A percentile compares a stretch with the other conserved stretches of the same genome.
phyloP scores from a whole-genome alignment of 1,140 invertebrate species.

The Triops cancriformis region DNA sequence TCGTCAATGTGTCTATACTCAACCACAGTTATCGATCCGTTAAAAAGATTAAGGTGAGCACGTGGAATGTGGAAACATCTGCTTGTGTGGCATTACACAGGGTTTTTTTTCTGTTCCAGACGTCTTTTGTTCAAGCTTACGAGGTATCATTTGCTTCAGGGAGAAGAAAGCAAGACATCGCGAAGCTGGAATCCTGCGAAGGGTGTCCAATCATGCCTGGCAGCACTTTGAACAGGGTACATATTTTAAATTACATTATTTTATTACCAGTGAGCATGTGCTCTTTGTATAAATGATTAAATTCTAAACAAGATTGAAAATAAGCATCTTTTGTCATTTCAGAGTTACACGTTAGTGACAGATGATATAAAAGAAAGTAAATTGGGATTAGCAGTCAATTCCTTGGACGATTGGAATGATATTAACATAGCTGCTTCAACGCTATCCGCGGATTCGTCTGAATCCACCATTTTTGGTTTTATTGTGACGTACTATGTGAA shows the following conservation, averaged over 20 bases:
- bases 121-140: slow-evolving; percentile 11
- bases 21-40: slow-evolving; percentile 16
- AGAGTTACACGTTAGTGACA: background rate
- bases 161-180: background rate
- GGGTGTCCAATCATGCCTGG: slow-evolving; percentile 18
- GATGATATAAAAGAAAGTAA: slow-evolving; percentile 4
- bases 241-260: background rate
- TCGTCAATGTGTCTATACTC: slow-evolving; percentile 10
- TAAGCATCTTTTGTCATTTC: background rate
- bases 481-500: slow-evolving; percentile 15
- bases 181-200: background rate
- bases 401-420: background rate
- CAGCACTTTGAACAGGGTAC: slow-evolving; percentile 15
- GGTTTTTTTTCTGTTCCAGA: background rate
- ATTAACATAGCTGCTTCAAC: background rate
- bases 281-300: background rate
- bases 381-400: slow-evolving; percentile 16
- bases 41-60: slow-evolving; percentile 5
- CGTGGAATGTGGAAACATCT: background rate
- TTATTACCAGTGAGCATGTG: too few relatives aligned
- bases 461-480: slow-evolving; percentile 14
- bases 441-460: background rate
- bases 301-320: too few relatives aligned
- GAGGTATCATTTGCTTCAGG: slow-evolving; percentile 18
- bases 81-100: background rate